phyloP scores from a whole-genome alignment of 2,797 vertebrate species.

The Podarcis siculus region DNA sequence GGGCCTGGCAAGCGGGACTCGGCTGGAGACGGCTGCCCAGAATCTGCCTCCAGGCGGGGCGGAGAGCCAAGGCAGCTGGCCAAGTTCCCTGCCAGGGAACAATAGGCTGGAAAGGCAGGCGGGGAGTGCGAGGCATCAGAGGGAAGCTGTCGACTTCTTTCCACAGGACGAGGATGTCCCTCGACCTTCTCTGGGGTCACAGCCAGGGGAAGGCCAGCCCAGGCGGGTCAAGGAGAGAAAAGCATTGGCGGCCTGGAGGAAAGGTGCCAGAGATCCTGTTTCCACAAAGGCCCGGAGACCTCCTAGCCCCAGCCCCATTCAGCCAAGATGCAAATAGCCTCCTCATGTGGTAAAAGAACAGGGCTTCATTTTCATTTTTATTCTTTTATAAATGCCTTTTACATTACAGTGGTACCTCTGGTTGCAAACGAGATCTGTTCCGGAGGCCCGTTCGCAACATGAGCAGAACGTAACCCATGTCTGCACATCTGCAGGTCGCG shows the following conservation, averaged over 20 bases:
- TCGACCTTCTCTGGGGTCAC: background rate
- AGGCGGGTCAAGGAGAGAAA: background rate
- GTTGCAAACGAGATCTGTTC: no score
- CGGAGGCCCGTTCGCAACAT: no score
- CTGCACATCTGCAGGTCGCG: no score
- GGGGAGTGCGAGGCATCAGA: background rate
- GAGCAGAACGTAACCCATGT: no score
- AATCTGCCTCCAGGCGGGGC: background rate
- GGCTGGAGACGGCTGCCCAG: background rate
- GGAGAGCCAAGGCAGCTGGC: background rate
- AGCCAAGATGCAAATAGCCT: background rate
- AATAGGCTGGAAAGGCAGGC: slow-evolving; percentile 2
- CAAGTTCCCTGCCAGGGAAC: slow-evolving; percentile 5
- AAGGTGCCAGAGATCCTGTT: background rate
- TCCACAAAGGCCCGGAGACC: background rate
- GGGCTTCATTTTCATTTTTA: background rate
- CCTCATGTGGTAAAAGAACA: background rate
- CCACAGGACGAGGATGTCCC: slow-evolving; percentile 27
- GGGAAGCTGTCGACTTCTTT: background rate
- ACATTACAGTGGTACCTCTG: no score
- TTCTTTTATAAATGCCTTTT: background rate
- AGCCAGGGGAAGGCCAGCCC: background rate
- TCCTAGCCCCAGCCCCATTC: background rate
- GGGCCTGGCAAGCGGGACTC: background rate
- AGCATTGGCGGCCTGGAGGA: background rate